Conservation (phyloP, 2,888 invertebrate genomes). For the Portevinia maculata region DNA sequence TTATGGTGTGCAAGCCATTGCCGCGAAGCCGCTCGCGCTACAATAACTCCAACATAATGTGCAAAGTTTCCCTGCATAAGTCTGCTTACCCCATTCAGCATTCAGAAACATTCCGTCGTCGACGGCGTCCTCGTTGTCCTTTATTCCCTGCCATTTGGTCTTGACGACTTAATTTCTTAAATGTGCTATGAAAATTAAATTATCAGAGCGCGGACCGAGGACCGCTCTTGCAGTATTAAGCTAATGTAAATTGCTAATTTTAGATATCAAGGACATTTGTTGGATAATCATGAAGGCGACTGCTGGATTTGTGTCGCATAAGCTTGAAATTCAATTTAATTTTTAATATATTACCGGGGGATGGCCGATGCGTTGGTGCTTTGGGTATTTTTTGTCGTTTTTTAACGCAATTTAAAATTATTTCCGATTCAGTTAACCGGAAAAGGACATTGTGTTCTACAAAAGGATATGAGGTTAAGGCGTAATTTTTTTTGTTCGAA, state of each 20-base stretch:
- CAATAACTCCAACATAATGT: constrained; percentile 63
- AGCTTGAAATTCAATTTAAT: constrained; percentile 65
- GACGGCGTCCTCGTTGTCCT: not conserved
- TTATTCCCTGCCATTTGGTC: constrained; percentile 38
- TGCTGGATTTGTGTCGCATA: constrained; percentile 38
- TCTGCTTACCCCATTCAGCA: not conserved
- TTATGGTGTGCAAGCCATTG: constrained; percentile 73
- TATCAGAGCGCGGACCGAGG: constrained; percentile 27
- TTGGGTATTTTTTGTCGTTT: not conserved
- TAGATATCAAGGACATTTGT: constrained; percentile 62
- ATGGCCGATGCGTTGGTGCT: constrained; percentile 14
- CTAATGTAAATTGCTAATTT: constrained; percentile 71
- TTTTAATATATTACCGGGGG: constrained; percentile 56
- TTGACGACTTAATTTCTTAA: constrained; percentile 71
- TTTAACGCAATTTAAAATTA: constrained; percentile 63
- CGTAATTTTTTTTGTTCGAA: constrained; percentile 2
- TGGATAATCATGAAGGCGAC: constrained; percentile 42
- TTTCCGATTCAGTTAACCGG: constrained; percentile 72
- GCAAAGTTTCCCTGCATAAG: constrained; percentile 64
- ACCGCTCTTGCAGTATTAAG: constrained; percentile 35
- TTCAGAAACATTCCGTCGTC: not conserved
- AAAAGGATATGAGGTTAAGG: constrained; percentile 55
- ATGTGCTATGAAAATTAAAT: constrained; percentile 71
- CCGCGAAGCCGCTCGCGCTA: constrained; percentile 52
- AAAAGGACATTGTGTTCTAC: constrained; percentile 67